phyloP scores from a whole-genome alignment of 1,140 invertebrate species.

The Fopius arisanus region DNA sequence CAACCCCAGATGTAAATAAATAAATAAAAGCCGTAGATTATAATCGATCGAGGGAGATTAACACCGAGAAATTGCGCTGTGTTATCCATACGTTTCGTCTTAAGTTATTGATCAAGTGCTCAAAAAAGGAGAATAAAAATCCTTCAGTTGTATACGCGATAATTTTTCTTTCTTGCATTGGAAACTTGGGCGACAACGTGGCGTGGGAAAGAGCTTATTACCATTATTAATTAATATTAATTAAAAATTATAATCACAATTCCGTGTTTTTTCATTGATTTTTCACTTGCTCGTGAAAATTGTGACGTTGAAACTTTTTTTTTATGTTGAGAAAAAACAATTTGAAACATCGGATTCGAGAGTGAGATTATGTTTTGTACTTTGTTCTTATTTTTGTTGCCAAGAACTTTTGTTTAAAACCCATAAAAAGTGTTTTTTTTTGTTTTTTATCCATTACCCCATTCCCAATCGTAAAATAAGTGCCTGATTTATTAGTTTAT shows the following conservation, averaged over 20 bases:
- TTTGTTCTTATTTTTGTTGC: conserved; percentile 56
- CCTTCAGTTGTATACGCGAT: neutral
- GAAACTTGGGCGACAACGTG: neutral
- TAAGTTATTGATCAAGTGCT: conserved; percentile 15
- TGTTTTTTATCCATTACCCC: conserved; percentile 38
- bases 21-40: neutral
- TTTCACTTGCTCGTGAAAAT: neutral
- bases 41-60: neutral
- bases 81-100: neutral
- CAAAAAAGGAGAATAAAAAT: neutral
- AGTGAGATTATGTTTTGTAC: conserved; percentile 61
- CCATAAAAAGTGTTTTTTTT: conserved; percentile 40
- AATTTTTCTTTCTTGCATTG: neutral
- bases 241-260: conserved; percentile 12
- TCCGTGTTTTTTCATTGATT: neutral
- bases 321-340: conserved; percentile 1
- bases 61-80: conserved; percentile 6
- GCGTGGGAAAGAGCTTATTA: neutral
- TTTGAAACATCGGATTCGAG: conserved; percentile 30
- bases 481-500: neutral
- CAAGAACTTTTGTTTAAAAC: conserved; percentile 63
- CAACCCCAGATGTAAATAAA: conserved; percentile 1
- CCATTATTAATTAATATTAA: neutral
- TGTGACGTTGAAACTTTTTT: neutral
- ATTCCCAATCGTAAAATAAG: neutral